These are phyloP conservation scores for Campylorhamphus procurvoides DNA, from an alignment of 2,113 vertebrate genomes.

Conservation along the genomic window DNA sequence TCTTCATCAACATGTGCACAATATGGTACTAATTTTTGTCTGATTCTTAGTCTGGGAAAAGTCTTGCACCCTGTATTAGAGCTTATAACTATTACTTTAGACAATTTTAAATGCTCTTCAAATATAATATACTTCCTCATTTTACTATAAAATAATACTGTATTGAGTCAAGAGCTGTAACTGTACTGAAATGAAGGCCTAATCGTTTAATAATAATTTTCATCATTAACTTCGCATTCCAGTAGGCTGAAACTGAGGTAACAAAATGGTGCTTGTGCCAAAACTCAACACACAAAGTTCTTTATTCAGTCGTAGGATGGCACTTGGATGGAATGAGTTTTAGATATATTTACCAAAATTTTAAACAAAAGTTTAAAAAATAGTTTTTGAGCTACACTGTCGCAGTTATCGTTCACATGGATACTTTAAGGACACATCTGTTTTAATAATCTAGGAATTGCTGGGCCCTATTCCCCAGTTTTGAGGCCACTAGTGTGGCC, in stretches of 20 bases:
- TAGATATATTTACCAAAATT: not conserved
- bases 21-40: slow-evolving; percentile 64
- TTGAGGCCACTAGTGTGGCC: not conserved
- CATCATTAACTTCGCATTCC: not conserved
- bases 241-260: not conserved
- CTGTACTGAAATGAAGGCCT: not conserved
- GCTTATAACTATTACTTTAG: slow-evolving; percentile 52
- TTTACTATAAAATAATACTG: slow-evolving; percentile 34
- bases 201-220: not conserved
- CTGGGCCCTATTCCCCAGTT: not conserved
- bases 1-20: slow-evolving; percentile 53
- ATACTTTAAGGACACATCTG: not conserved
- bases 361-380: not conserved
- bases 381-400: not conserved
- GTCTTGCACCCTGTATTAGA: slow-evolving; percentile 41
- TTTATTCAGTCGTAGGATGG: not conserved
- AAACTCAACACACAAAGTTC: not conserved
- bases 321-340: not conserved
- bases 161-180: not conserved
- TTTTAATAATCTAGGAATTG: not conserved
- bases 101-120: slow-evolving; percentile 39
- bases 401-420: not conserved
- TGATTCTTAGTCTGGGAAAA: slow-evolving; percentile 47
- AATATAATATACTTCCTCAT: not conserved
- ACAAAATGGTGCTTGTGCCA: not conserved